Base-by-base conservation (phyloP, 1,140 invertebrate species). In the Drosophila serrata region DNA sequence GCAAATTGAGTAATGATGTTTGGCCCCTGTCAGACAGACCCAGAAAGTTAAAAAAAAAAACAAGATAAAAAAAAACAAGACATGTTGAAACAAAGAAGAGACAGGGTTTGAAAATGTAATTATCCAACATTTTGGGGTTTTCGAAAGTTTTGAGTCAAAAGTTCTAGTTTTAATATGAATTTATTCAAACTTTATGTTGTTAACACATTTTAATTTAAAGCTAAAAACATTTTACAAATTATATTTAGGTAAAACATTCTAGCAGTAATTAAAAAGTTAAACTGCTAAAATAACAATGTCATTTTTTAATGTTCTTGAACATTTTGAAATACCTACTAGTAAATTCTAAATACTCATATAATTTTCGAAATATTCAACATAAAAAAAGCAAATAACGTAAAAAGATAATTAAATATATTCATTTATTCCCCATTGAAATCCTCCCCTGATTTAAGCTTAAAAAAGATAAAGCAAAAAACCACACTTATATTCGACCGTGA, bases 1-100 rank as follows among this genome's bases (percentile, higher is more conserved):
- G 35, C 68, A 77, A 76, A 77, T 77, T 77, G 73, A 77, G 63
- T 77, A 77, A 77, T 69, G 74, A 76, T 77, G 73, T 55, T 77
- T 67, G 73, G 45, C 17, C 58, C 43, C 51, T 27, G 42, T 67
- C 64, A 27, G 9, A 11, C 27, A 31, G 17, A 15, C 19, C 22
- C 12, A 24, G 51, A 58, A 33, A 17, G 13, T 11, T 35, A 49
- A 49, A 49, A 49, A 48, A 6, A 58, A 27, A 59, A 27, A 17
- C 11, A 12, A 12, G 8, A 33, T n/a, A 31, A 0, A 6, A 15
- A 27, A 8, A 49, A 48, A n/a, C 27, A 9, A 48, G 15, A 17
- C 17, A 4, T 12, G 15, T 8, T 19, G 37, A 17, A 57, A 42
- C 22, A 35, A 55, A 17, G 22, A n/a, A 12, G 45, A 53, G 51